phyloP scores from a whole-genome alignment of 2,113 vertebrate species.

The Pollimyrus isidori region DNA sequence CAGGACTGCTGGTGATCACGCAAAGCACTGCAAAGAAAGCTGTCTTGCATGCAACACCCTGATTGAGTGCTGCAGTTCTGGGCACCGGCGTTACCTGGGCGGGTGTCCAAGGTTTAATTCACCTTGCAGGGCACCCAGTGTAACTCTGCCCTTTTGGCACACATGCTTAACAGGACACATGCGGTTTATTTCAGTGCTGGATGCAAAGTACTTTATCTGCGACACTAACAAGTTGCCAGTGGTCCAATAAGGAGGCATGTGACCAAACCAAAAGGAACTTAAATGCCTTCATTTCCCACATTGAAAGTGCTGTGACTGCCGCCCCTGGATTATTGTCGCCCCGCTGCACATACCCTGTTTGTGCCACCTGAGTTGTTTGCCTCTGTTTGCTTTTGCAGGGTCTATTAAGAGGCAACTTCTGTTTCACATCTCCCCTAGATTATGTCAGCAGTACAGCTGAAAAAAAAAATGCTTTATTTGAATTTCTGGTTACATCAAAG shows the following conservation, averaged over 20 bases:
- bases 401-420: constrained; percentile 11
- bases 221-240: neutral
- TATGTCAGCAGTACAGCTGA: neutral
- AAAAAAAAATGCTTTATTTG: constrained; percentile 10
- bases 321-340: neutral
- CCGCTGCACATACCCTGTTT: neutral
- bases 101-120: neutral
- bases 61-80: neutral
- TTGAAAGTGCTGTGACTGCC: neutral
- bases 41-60: neutral
- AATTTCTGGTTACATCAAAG: constrained; percentile 12
- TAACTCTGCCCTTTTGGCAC: neutral
- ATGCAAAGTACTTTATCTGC: neutral
- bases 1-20: neutral
- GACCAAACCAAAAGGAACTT: neutral
- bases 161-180: neutral
- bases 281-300: neutral
- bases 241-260: neutral
- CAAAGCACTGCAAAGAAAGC: neutral
- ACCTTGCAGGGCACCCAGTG: neutral
- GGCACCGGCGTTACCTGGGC: neutral
- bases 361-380: neutral
- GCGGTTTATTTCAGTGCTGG: neutral
- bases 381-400: constrained; percentile 1
- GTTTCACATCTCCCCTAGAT: neutral